Evolutionary conservation across 64 coral and sea anemone species (phyloP), one percentile per base, ranked within the genome.

Genomic region (Montipora capricornis): DNA sequence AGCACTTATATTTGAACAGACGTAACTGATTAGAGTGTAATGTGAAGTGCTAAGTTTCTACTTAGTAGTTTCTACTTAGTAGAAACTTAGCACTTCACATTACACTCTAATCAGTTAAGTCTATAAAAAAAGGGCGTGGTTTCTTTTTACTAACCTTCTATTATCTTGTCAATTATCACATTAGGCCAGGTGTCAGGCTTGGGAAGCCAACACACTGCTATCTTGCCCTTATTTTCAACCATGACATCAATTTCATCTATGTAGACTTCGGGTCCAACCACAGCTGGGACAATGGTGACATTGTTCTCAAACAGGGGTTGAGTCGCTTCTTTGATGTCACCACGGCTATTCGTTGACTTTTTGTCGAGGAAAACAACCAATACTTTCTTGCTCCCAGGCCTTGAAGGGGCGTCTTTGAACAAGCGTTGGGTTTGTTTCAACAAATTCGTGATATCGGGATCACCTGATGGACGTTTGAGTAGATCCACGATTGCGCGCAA

Each of bases 241-340:
- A 93, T 20, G 50, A 88, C 60, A 11, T 88, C 92, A 47, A 66
- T 62, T 52, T 93, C 92, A 68, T 70, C 82, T 5, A 80, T 22
- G 48, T 93, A 62, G 8, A 80, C 84, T 37, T 93, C 61, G 45
- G 85, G 29, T 29, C 92, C 92, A 73, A 93, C 78, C 20, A 46
- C 48, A 80, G 87, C 92, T 14, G 92, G 83, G 17, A 93, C 61
- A 73, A 93, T 78, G 22, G 60, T 79, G 14, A 93, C 29, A 22
- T 68, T 87, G 19, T 92, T 68, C 6, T 84, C 75, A 2, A 64
- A 61, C 8, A 92, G 57, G 19, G 50, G 52, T 49, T 83, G 4
- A 8, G 90, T 81, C 5, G 73, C 81, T 47, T 77, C 59, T 19
- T 85, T 86, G 29, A 92, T 81, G 7, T 85, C 80, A 66, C 15